Evolutionary conservation across 1,140 invertebrate species (phyloP).

Genomic region (Asbolus verrucosus): DNA sequence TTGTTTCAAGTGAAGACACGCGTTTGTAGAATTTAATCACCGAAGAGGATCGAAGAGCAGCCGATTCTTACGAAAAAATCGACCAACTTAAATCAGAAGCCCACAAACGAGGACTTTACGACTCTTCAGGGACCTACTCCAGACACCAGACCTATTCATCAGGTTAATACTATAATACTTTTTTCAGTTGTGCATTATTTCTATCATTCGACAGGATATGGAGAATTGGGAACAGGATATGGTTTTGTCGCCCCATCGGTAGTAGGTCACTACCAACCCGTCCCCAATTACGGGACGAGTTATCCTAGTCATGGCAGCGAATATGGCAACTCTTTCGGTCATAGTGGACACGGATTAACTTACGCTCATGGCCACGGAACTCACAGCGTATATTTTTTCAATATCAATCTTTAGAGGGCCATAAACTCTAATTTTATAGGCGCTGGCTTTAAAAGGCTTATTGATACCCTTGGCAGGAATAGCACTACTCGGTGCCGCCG

Average conservation of each 20-base stretch:
- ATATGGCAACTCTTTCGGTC: too few species aligned
- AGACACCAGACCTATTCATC: slow-evolving; percentile 12
- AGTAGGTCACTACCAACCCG: neutral
- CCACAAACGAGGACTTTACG: slow-evolving; percentile 29
- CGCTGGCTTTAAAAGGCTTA: slow-evolving; percentile 72
- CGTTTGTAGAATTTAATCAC: slow-evolving; percentile 50
- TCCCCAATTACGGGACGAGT: neutral
- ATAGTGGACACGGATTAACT: too few species aligned
- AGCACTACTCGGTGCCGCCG: slow-evolving; percentile 81
- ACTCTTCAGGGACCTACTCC: neutral
- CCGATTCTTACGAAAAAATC: slow-evolving; percentile 6
- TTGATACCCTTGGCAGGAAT: slow-evolving; percentile 80
- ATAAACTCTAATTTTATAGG: too few species aligned
- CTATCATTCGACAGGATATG: too few species aligned
- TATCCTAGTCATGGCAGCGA: too few species aligned
- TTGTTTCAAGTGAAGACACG: neutral
- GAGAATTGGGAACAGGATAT: too few species aligned
- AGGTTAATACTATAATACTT: slow-evolving; percentile 4
- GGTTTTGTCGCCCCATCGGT: too few species aligned
- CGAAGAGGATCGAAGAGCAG: slow-evolving; percentile 49
- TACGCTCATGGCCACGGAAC: slow-evolving; percentile 1
- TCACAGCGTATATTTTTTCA: neutral
- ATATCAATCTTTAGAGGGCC: slow-evolving; percentile 62
- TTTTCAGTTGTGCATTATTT: too few species aligned
- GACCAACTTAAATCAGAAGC: neutral